Evolutionary conservation across 2,797 vertebrate genomes (phyloP).

Genomic region (Tenualosa thibaudeaui): DNA sequence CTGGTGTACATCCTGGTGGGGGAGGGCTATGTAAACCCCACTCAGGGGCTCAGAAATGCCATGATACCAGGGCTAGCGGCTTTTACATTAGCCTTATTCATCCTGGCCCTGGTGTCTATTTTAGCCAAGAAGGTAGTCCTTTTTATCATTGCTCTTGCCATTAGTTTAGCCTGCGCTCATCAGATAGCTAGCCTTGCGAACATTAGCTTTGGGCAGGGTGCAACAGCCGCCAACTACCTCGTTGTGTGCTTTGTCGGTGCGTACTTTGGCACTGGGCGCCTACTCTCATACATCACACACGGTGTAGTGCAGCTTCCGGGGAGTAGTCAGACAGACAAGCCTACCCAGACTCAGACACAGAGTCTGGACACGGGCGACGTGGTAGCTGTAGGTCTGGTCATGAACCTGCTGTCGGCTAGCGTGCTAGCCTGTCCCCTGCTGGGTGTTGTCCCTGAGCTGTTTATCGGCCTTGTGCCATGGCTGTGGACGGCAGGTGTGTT

Average conservation of each 20-base stretch:
- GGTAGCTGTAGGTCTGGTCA: conserved; percentile 64
- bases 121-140: conserved; percentile 67
- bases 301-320: conserved; percentile 69
- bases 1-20: conserved; percentile 76
- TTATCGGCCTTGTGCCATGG: conserved; percentile 81
- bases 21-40: conserved; percentile 56
- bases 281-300: conserved; percentile 67
- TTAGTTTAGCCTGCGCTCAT: conserved; percentile 80
- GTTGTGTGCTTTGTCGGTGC: conserved; percentile 72
- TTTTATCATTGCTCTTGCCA: conserved; percentile 65
- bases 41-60: conserved; percentile 58
- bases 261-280: conserved; percentile 78
- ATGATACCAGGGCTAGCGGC: conserved; percentile 80
- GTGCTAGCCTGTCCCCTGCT: conserved; percentile 80
- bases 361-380: conserved; percentile 50
- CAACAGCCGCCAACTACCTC: conserved; percentile 80
- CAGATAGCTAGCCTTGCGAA: conserved; percentile 73
- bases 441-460: conserved; percentile 73
- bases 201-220: conserved; percentile 70
- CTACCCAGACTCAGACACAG: conserved; percentile 38
- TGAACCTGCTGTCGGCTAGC: conserved; percentile 82
- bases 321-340: conserved; percentile 56
- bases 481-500: conserved; percentile 82
- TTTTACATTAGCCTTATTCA: conserved; percentile 74
- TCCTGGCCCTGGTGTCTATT: conserved; percentile 69